Evolutionary conservation across 2,113 vertebrate genomes (phyloP).

Genomic region (Dicentrarchus labrax): DNA sequence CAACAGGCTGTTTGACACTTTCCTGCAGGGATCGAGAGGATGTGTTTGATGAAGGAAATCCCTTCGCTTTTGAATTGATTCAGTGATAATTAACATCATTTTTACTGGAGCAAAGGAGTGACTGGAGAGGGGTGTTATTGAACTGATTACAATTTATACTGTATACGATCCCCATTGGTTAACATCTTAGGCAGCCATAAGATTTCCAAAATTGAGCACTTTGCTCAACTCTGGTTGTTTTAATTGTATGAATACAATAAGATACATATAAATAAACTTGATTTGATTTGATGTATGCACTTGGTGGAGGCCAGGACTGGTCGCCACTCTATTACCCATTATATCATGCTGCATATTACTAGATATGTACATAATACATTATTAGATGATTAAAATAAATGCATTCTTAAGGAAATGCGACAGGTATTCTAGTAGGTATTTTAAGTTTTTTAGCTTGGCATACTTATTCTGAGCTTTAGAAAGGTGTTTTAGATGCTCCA

Average conservation of each 20-base stretch:
- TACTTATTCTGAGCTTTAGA: not conserved
- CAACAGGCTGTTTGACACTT: not conserved
- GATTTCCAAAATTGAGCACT: not conserved
- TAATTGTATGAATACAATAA: no score
- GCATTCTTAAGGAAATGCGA: not conserved
- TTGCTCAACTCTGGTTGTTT: no score
- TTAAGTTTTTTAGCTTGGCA: no score
- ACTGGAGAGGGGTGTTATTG: not conserved
- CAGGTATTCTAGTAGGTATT: no score
- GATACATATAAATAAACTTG: not conserved
- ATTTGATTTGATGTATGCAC: not conserved
- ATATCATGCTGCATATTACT: not conserved
- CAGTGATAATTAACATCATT: slow-evolving; percentile 29
- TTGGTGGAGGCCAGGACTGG: not conserved
- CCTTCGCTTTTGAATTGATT: not conserved
- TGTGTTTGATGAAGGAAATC: slow-evolving; percentile 1
- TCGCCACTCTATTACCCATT: not conserved
- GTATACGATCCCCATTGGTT: not conserved
- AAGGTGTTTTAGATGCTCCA: not conserved
- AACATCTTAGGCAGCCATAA: not conserved
- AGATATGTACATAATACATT: not conserved
- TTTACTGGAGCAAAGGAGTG: not conserved
- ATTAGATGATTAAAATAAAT: not conserved
- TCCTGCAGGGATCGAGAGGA: not conserved
- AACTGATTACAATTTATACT: not conserved